Percentiles rank a stretch among this genome's conserved stretches.
Conservation (phyloP, 2,888 invertebrate species). For the Ophonus ardosiacus region DNA sequence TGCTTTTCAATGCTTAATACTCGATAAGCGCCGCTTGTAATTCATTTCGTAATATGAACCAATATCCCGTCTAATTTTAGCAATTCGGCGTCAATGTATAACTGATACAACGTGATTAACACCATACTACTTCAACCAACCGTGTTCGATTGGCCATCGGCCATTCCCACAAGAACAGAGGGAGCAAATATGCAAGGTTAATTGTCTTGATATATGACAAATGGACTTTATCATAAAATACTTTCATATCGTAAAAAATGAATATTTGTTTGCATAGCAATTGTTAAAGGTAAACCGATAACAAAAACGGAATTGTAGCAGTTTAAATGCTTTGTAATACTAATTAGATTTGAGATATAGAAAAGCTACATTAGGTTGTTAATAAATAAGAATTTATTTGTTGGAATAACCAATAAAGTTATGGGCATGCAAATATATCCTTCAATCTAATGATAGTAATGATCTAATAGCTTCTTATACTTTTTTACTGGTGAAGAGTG, state of each 20-base stretch:
- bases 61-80: background rate
- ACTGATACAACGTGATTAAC: background rate
- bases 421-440: too few relatives aligned
- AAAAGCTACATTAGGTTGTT: too few relatives aligned
- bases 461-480: too few relatives aligned
- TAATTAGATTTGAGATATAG: background rate
- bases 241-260: background rate
- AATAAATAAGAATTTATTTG: too few relatives aligned
- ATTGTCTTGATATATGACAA: conserved; percentile 24
- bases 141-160: background rate
- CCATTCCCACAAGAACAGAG: background rate
- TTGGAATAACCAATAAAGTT: too few relatives aligned
- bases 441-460: too few relatives aligned
- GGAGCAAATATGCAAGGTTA: conserved; percentile 19
- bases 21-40: background rate
- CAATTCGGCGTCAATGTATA: background rate
- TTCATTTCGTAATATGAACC: background rate
- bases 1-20: background rate
- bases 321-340: background rate
- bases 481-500: too few relatives aligned
- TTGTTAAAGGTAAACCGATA: background rate
- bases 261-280: background rate
- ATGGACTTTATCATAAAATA: background rate
- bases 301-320: background rate
- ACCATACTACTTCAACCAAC: background rate